Percentiles rank a stretch among this genome's conserved stretches.
Conservation (phyloP, 2,797 vertebrate species). For the Psittacula echo region DNA sequence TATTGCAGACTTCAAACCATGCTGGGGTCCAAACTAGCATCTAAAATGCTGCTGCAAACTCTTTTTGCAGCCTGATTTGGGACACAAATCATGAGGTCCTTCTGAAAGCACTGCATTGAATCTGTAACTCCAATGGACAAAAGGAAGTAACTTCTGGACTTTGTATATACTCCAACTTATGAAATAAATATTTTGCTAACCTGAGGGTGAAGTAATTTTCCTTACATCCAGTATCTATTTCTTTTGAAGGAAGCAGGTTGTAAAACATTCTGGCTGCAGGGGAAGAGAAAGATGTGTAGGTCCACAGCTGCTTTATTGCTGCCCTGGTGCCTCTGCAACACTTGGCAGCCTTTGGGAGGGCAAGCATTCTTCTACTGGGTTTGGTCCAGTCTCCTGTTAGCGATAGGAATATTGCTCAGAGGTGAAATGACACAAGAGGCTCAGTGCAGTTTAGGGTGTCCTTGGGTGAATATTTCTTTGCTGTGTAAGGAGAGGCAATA, state of each 20-base stretch:
- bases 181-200: constrained; percentile 3
- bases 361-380: neutral
- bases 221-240: neutral
- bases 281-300: neutral
- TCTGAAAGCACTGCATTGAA: neutral
- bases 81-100: neutral
- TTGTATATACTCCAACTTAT: neutral
- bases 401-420: neutral
- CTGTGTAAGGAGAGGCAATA: neutral
- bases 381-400: neutral
- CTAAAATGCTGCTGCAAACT: neutral
- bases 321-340: neutral
- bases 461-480: neutral
- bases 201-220: neutral
- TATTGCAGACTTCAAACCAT: neutral
- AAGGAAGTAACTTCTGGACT: neutral
- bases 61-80: neutral
- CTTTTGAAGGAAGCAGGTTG: neutral
- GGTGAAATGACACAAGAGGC: neutral
- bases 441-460: neutral
- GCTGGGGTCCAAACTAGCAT: accelerated
- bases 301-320: neutral
- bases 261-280: neutral
- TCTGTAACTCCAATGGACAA: neutral
- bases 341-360: neutral